Conservation (phyloP, 2,888 invertebrate genomes). For the Lucinisca nassula region DNA sequence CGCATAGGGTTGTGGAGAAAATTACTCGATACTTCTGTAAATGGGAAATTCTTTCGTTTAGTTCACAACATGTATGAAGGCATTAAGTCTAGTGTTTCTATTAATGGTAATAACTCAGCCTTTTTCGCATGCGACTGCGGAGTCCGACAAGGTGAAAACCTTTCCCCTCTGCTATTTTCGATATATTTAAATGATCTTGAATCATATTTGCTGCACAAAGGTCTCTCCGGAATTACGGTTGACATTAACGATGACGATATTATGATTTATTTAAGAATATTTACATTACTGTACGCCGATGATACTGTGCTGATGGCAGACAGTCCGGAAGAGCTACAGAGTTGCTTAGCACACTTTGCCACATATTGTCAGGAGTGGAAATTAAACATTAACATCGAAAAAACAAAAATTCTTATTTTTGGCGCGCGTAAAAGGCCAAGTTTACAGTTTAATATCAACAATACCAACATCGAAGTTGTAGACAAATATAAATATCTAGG, state of each 20-base stretch:
- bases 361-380: constrained; percentile 28
- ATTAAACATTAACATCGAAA: constrained; percentile 23
- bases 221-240: neutral
- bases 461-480: neutral
- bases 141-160: neutral
- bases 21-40: neutral
- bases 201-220: neutral
- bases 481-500: constrained; percentile 26
- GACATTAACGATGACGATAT: neutral
- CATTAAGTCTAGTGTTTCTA: neutral
- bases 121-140: neutral
- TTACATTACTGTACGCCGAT: constrained; percentile 38
- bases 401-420: constrained; percentile 32
- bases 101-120: neutral
- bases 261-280: neutral
- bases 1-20: neutral
- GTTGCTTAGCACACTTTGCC: neutral
- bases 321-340: neutral
- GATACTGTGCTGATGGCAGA: constrained; percentile 34
- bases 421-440: neutral
- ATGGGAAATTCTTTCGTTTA: neutral
- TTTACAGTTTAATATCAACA: neutral
- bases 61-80: neutral
- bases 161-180: neutral
- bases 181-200: neutral